Evolutionary conservation across 2,888 invertebrate species (phyloP).

Genomic region (Drosophila vallismaia): DNA sequence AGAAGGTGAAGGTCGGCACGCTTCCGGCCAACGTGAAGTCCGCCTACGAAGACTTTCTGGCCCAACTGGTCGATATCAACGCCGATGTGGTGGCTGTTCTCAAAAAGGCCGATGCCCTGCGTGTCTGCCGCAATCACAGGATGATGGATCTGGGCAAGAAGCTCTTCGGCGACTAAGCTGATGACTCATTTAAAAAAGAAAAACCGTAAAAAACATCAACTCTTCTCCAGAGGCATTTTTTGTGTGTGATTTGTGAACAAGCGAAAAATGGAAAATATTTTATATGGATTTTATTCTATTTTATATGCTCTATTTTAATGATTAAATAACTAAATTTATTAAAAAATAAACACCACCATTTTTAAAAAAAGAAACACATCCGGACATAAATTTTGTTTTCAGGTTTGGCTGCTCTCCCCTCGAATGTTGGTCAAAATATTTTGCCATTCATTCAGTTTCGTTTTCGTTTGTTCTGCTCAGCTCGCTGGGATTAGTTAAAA

Average conservation of each 20-base stretch:
- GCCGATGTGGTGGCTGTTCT: constrained; percentile 89
- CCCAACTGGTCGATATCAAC: constrained; percentile 93
- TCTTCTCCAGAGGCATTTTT: constrained; percentile 51
- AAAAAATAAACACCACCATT: constrained; percentile 38
- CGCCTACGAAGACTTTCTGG: constrained; percentile 95
- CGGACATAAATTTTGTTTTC: constrained; percentile 52
- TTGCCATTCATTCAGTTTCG: constrained; percentile 26
- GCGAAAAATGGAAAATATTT: constrained; percentile 37
- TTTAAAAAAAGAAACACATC: constrained; percentile 30
- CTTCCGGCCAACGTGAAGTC: constrained; percentile 93
- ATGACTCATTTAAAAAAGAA: background rate
- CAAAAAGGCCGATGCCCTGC: constrained; percentile 92
- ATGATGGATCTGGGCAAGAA: constrained; percentile 95
- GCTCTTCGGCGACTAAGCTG: constrained; percentile 91
- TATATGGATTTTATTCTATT: constrained; percentile 60
- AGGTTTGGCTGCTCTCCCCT: background rate
- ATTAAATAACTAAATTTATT: constrained; percentile 51
- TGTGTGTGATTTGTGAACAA: constrained; percentile 40
- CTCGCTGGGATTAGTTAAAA: constrained; percentile 35
- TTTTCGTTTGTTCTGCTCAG: constrained; percentile 18
- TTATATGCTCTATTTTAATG: constrained; percentile 56
- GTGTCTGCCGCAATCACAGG: constrained; percentile 93
- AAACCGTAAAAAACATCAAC: constrained; percentile 21
- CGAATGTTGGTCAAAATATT: constrained; percentile 9
- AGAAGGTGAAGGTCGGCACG: constrained; percentile 92